These are phyloP conservation scores for Omphaloscelis lunosa DNA, from an alignment of 2,888 invertebrate species.

Conservation along the genomic window DNA sequence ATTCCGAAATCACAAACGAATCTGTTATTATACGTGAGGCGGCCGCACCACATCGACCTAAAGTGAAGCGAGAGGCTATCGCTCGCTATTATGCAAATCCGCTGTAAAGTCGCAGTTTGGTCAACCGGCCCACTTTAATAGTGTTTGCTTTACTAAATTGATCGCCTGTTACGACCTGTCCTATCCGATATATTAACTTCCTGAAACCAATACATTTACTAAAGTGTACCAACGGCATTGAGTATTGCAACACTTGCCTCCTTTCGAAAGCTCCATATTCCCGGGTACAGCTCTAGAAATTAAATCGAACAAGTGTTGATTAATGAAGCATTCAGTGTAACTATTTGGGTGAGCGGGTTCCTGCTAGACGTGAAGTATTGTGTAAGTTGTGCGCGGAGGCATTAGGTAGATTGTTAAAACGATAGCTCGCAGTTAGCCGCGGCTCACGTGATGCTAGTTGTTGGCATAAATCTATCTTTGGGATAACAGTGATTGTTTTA, in stretches of 20 bases:
- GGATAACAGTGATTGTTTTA: slow-evolving; percentile 38
- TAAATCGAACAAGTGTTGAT: slow-evolving; percentile 50
- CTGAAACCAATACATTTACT: slow-evolving; percentile 65
- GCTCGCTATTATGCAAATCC: slow-evolving; percentile 65
- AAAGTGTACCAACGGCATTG: slow-evolving; percentile 58
- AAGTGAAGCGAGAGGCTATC: slow-evolving; percentile 54
- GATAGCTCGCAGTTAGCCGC: background rate
- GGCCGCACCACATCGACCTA: slow-evolving; percentile 35
- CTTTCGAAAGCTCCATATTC: slow-evolving; percentile 55
- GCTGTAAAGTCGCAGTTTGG: slow-evolving; percentile 66
- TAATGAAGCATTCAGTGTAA: slow-evolving; percentile 55
- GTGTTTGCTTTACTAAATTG: slow-evolving; percentile 73
- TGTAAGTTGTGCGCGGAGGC: slow-evolving; percentile 37
- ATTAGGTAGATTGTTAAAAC: slow-evolving; percentile 33
- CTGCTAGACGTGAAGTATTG: slow-evolving; percentile 41
- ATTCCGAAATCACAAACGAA: slow-evolving; percentile 61
- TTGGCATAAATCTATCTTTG: slow-evolving; percentile 27
- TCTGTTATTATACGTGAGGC: slow-evolving; percentile 45
- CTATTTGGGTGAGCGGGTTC: slow-evolving; percentile 48
- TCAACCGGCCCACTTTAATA: slow-evolving; percentile 70
- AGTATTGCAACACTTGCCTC: slow-evolving; percentile 53
- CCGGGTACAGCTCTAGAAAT: slow-evolving; percentile 47
- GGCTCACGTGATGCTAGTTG: slow-evolving; percentile 22
- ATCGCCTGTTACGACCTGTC: slow-evolving; percentile 67
- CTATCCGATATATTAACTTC: slow-evolving; percentile 73